phyloP scores from a whole-genome alignment of 2,797 vertebrate species.

The Eleutherodactylus coqui region DNA sequence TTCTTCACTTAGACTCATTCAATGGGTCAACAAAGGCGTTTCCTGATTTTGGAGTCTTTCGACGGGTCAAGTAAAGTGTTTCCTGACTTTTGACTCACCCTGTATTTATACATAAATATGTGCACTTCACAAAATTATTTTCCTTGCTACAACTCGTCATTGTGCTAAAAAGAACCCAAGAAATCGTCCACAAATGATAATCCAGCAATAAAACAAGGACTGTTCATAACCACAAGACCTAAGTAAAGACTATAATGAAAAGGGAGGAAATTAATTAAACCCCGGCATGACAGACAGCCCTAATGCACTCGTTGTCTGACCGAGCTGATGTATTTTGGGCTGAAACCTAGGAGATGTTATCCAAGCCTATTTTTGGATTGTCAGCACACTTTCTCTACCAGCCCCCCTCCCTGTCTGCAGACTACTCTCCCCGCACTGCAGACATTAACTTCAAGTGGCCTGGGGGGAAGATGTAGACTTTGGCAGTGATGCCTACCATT shows the following conservation, averaged over 20 bases:
- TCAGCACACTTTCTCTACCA: conserved; percentile 29
- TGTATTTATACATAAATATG: neutral
- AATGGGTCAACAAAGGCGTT: neutral
- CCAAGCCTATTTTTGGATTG: conserved; percentile 55
- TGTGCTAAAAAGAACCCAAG: neutral
- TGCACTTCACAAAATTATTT: neutral
- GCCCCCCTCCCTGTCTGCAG: conserved; percentile 27
- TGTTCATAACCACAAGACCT: neutral
- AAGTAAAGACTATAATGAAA: conserved; percentile 5
- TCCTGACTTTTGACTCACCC: neutral
- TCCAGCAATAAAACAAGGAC: neutral
- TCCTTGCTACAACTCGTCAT: neutral
- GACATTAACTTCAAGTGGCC: conserved; percentile 35
- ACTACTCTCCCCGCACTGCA: conserved; percentile 20
- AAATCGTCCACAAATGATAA: neutral
- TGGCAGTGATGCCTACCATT: conserved; percentile 69
- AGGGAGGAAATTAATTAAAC: conserved; percentile 29
- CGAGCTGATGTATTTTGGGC: conserved; percentile 39
- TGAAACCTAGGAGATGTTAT: conserved; percentile 53
- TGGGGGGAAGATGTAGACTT: conserved; percentile 26
- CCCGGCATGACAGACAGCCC: conserved; percentile 52
- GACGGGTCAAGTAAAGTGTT: neutral
- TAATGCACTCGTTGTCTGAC: neutral
- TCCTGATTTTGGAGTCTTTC: neutral
- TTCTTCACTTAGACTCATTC: too few species aligned